Evolutionary conservation across 1,140 invertebrate species (phyloP).

Genomic region (Yoshiicerus persimilis): DNA sequence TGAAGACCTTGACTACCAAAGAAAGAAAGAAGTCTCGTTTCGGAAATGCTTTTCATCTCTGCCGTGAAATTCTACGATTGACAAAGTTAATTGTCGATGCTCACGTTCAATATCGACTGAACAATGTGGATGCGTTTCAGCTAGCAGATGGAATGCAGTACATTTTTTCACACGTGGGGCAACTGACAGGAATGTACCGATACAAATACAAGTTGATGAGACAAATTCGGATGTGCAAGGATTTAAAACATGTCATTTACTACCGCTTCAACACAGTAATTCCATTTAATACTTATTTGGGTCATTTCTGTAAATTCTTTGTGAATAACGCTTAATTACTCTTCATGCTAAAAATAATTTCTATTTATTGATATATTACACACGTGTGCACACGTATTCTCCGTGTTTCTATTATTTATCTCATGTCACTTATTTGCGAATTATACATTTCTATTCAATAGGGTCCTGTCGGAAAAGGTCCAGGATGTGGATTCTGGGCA

Average conservation of each 20-base stretch:
- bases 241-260: constrained; percentile 98
- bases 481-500: constrained; percentile 98
- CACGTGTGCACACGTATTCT: no score
- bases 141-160: constrained; percentile 98
- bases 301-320: constrained; percentile 99
- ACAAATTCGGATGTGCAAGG: constrained; percentile 99
- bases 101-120: constrained; percentile 97
- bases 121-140: constrained; percentile 99
- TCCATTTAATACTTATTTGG: constrained; percentile 83
- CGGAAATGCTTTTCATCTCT: constrained; percentile 99
- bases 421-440: no score
- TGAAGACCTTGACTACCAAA: constrained; percentile 98
- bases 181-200: constrained; percentile 99
- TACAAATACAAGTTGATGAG: constrained; percentile 96
- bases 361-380: no score
- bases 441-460: constrained; percentile 53
- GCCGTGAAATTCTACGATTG: constrained; percentile 94
- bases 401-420: no score
- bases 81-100: constrained; percentile 99
- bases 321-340: no score
- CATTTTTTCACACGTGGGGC: constrained; percentile 98
- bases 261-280: constrained; percentile 97
- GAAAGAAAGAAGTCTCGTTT: constrained; percentile 99
- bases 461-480: constrained; percentile 97
- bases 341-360: no score